Percentiles rank a stretch among this genome's conserved stretches.
Conservation (phyloP, 2,888 invertebrate species). For the Crioceris asparagi region DNA sequence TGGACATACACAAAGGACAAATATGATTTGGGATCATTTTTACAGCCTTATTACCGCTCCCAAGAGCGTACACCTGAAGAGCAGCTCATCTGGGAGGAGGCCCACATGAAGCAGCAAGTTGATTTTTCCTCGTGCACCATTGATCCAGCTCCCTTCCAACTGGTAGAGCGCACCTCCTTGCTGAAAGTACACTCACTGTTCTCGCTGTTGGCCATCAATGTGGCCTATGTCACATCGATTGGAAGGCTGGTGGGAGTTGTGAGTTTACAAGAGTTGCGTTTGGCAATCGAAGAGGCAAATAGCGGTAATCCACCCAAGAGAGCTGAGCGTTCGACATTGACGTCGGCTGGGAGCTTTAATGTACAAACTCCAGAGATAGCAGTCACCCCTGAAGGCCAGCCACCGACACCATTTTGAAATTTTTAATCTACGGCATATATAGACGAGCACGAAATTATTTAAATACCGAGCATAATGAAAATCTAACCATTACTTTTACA, state of each 20-base stretch:
- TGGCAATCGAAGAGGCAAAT: slow-evolving; percentile 83
- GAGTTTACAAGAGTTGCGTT: slow-evolving; percentile 82
- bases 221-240: slow-evolving; percentile 93
- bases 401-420: too few species aligned
- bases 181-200: slow-evolving; percentile 71
- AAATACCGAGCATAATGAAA: too few species aligned
- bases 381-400: too few species aligned
- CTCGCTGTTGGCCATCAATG: slow-evolving; percentile 89
- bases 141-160: slow-evolving; percentile 93
- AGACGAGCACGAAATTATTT: too few species aligned
- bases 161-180: slow-evolving; percentile 83
- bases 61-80: slow-evolving; percentile 37
- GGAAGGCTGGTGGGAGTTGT: slow-evolving; percentile 89
- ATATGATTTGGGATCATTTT: too few species aligned
- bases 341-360: too few species aligned
- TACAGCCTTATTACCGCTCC: too few species aligned
- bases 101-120: slow-evolving; percentile 69
- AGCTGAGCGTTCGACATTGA: too few species aligned
- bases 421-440: too few species aligned
- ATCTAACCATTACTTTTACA: too few species aligned
- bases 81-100: slow-evolving; percentile 83
- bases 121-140: slow-evolving; percentile 69
- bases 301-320: slow-evolving; percentile 51
- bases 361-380: too few species aligned
- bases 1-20: too few species aligned